Percentiles rank a stretch among this genome's conserved stretches.
Conservation (phyloP, 2,888 invertebrate species). For the Rotaria socialis region DNA sequence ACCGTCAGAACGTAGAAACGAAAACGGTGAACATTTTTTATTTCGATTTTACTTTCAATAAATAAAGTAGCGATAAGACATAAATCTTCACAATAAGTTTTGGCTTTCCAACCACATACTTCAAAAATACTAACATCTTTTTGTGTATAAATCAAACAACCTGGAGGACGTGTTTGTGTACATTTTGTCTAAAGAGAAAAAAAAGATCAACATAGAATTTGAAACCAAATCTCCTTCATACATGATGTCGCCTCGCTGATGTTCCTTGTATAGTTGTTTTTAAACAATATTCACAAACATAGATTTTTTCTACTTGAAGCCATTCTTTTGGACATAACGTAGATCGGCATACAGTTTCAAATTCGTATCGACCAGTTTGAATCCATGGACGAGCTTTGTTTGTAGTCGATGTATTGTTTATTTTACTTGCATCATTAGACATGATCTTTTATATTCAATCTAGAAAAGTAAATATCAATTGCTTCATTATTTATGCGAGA, state of each 20-base stretch:
- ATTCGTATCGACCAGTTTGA: constrained; percentile 12
- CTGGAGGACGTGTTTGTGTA: background rate
- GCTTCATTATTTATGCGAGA: no score
- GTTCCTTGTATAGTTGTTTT: background rate
- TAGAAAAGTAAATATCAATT: no score
- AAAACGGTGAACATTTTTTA: constrained; percentile 30
- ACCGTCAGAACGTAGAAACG: constrained; percentile 1
- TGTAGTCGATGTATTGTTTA: background rate
- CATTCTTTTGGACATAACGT: constrained; percentile 21
- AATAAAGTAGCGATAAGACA: background rate
- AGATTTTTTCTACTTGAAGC: constrained; percentile 13
- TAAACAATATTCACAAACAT: constrained; percentile 33
- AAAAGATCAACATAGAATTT: background rate
- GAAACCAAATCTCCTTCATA: background rate
- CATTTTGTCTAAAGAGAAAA: constrained; percentile 9
- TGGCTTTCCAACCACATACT: background rate
- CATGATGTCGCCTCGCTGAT: background rate
- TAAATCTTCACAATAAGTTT: constrained; percentile 32
- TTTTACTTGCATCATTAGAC: background rate
- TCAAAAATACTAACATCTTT: background rate
- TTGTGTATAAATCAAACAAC: constrained; percentile 24
- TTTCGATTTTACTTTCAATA: constrained; percentile 25
- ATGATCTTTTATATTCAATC: background rate
- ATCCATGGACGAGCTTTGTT: constrained; percentile 9
- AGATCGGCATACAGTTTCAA: constrained; percentile 12